These are phyloP conservation scores for Drosophila longiperda DNA, from an alignment of 2,888 invertebrate species.

Conservation along the genomic window DNA sequence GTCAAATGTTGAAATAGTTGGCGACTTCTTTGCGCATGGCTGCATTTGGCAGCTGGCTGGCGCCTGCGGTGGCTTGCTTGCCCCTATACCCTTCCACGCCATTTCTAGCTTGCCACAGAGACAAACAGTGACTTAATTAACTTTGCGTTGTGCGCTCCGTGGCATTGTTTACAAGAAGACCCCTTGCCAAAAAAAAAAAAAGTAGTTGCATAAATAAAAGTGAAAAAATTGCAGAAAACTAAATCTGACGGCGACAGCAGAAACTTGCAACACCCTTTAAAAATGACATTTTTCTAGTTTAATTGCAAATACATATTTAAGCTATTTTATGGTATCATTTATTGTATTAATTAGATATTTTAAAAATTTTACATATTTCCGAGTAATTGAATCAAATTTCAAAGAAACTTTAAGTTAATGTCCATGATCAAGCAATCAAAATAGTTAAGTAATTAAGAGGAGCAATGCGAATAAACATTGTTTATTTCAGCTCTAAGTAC, in stretches of 20 bases:
- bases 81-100: neutral
- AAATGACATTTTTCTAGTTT: no score
- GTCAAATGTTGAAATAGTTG: constrained; percentile 25
- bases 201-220: constrained; percentile 55
- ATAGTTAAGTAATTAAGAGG: neutral
- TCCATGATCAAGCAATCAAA: neutral
- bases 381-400: neutral
- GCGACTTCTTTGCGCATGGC: constrained; percentile 21
- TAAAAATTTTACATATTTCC: neutral
- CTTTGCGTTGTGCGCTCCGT: constrained; percentile 52
- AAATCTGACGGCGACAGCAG: neutral
- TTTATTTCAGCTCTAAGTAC: constrained; percentile 55
- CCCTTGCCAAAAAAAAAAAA: constrained; percentile 50
- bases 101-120: neutral
- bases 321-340: neutral
- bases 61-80: constrained; percentile 16
- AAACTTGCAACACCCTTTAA: constrained; percentile 12
- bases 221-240: constrained; percentile 34
- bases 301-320: neutral
- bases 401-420: neutral
- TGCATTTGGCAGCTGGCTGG: constrained; percentile 49
- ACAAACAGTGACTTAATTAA: constrained; percentile 64
- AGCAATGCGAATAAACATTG: constrained; percentile 42
- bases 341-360: neutral
- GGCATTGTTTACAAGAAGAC: constrained; percentile 51